Evolutionary conservation across 2,113 vertebrate genomes (phyloP).

Genomic region (Cynopterus brachyotis): DNA sequence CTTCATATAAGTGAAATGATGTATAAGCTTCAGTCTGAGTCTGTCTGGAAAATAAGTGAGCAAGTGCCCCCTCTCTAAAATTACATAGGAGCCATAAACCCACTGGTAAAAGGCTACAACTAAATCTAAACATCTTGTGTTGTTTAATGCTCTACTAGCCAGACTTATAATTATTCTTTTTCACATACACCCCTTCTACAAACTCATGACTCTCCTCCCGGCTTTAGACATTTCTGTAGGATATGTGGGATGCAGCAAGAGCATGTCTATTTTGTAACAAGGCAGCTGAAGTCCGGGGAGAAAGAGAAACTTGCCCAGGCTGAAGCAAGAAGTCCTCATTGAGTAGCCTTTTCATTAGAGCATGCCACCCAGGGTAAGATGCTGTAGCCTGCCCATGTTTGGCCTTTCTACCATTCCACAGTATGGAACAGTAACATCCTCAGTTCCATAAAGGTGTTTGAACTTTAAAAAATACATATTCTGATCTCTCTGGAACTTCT

Average conservation of each 20-base stretch:
- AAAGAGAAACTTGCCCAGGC: not conserved
- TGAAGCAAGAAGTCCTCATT: not conserved
- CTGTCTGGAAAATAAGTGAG: constrained; percentile 50
- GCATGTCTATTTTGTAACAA: not conserved
- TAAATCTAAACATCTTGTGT: not conserved
- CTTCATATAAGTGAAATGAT: constrained; percentile 35
- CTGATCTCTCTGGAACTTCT: not conserved
- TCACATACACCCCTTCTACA: not conserved
- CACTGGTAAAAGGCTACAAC: not conserved
- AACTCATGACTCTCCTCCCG: not conserved
- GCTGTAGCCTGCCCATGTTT: not conserved
- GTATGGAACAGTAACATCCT: not conserved
- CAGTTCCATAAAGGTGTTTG: not conserved
- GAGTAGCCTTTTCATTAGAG: not conserved
- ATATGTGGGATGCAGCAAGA: not conserved
- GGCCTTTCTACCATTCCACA: not conserved
- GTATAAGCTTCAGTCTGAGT: constrained; percentile 19
- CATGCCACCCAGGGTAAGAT: not conserved
- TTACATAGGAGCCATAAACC: not conserved
- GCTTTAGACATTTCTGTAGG: not conserved
- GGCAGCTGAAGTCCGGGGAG: not conserved
- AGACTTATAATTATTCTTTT: not conserved
- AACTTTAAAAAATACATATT: not conserved
- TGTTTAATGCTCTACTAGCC: not conserved
- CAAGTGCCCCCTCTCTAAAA: not conserved